Conservation (phyloP, 2,113 vertebrate species). For the Elgaria multicarinata region DNA sequence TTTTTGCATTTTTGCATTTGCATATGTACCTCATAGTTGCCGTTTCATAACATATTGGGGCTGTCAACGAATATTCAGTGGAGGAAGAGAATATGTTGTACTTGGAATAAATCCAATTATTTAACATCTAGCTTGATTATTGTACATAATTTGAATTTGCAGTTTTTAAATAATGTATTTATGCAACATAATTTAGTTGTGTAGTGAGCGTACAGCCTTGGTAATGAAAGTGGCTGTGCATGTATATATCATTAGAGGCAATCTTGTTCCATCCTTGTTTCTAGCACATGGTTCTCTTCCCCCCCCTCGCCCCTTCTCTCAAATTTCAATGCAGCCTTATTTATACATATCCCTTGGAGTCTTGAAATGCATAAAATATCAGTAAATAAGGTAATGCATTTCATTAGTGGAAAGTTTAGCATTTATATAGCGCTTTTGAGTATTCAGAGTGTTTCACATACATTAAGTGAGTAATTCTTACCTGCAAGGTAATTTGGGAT, state of each 20-base stretch:
- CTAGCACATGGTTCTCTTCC: neutral
- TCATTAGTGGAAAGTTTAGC: neutral
- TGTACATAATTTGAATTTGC: slow-evolving; percentile 11
- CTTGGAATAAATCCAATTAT: slow-evolving; percentile 22
- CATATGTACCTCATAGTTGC: neutral
- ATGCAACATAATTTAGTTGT: neutral
- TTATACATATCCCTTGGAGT: neutral
- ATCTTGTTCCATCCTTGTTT: neutral
- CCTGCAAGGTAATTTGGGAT: neutral
- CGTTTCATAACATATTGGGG: slow-evolving; percentile 22
- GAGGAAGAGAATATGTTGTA: neutral
- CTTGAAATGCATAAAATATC: neutral
- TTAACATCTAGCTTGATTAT: slow-evolving; percentile 3
- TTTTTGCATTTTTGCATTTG: too few species aligned
- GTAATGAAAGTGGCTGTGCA: neutral
- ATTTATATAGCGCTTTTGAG: neutral
- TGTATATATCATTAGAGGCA: neutral
- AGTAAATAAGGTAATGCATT: neutral
- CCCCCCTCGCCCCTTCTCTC: neutral
- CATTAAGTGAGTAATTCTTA: neutral
- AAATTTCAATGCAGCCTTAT: neutral
- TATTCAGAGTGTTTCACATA: neutral
- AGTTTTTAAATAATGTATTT: slow-evolving; percentile 5
- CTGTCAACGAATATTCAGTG: slow-evolving; percentile 7
- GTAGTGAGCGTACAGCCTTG: neutral